Percentiles rank a stretch among this genome's conserved stretches.
Evolutionary conservation across 1,140 invertebrate species (phyloP).

Genomic region (Pararge aegeria): DNA sequence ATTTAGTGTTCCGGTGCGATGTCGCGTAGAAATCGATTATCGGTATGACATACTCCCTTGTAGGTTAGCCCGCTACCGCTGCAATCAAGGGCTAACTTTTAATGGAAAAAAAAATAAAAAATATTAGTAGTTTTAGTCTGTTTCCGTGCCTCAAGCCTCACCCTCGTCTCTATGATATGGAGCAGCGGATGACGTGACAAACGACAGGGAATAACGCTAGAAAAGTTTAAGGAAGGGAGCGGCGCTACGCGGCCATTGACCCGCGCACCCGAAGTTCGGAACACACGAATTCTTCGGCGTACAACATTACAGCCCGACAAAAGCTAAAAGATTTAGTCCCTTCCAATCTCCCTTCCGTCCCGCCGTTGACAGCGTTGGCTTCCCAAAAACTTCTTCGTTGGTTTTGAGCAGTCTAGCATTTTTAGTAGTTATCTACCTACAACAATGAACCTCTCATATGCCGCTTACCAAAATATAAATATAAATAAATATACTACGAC

Average conservation of each 20-base stretch:
- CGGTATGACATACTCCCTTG: too few species aligned
- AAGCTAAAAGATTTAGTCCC: constrained; percentile 48
- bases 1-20: too few species aligned
- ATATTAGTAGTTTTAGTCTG: neutral
- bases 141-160: neutral
- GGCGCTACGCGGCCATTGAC: constrained; percentile 60
- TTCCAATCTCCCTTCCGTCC: constrained; percentile 37
- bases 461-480: too few species aligned
- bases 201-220: constrained; percentile 49
- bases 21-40: too few species aligned
- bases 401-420: too few species aligned
- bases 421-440: too few species aligned
- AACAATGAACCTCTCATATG: too few species aligned
- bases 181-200: constrained; percentile 36
- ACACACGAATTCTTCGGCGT: constrained; percentile 63
- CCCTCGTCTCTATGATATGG: constrained; percentile 6
- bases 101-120: too few species aligned
- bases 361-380: constrained; percentile 14
- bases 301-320: constrained; percentile 38
- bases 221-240: constrained; percentile 49
- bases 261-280: constrained; percentile 43
- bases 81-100: too few species aligned
- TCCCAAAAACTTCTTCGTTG: too few species aligned
- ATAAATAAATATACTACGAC: too few species aligned
- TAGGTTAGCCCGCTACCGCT: too few species aligned